phyloP scores from a whole-genome alignment of 2,888 invertebrate genomes.

The Dryadula phaetusa region DNA sequence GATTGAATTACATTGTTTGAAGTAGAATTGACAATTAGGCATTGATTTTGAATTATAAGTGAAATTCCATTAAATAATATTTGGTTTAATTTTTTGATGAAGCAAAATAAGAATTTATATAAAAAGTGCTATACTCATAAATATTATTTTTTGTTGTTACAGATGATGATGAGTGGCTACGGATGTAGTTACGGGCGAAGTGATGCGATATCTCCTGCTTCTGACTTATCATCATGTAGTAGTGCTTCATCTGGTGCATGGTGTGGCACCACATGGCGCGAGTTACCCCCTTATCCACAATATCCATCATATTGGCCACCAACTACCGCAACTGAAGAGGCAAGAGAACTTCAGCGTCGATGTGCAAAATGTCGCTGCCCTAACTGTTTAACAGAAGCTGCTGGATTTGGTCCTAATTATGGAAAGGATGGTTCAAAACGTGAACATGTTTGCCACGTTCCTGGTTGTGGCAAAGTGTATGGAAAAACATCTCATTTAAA shows the following conservation, averaged over 20 bases:
- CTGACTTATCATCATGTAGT: conserved; percentile 75
- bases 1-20: conserved; percentile 48
- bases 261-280: conserved; percentile 73
- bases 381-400: conserved; percentile 92
- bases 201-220: conserved; percentile 80
- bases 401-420: conserved; percentile 88
- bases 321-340: conserved; percentile 70
- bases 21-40: conserved; percentile 12
- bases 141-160: conserved; percentile 51
- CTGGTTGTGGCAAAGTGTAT: conserved; percentile 94
- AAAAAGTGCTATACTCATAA: conserved; percentile 12
- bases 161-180: conserved; percentile 80
- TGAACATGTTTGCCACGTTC: conserved; percentile 93
- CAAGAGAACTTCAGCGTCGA: conserved; percentile 86
- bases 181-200: conserved; percentile 77
- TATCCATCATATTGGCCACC: conserved; percentile 81
- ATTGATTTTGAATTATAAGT: neutral
- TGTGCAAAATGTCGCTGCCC: conserved; percentile 92
- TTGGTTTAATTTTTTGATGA: neutral
- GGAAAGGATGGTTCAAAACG: conserved; percentile 90
- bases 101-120: neutral
- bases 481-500: conserved; percentile 97
- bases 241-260: conserved; percentile 73
- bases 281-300: conserved; percentile 72
- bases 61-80: neutral